Conservation (phyloP, 2,888 invertebrate species). For the Chaetogeoica ovagalla region DNA sequence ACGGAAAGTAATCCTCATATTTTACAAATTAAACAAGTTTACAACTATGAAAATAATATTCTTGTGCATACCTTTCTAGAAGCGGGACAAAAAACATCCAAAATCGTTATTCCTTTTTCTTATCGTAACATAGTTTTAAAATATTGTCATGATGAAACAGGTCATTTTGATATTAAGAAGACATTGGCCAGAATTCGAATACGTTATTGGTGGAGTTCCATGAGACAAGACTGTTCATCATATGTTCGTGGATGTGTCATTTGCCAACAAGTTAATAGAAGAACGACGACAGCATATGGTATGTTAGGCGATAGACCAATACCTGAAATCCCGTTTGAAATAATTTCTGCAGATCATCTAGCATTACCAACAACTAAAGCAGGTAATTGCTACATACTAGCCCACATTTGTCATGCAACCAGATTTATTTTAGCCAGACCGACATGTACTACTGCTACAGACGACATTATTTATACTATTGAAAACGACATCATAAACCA, state of each 20-base stretch:
- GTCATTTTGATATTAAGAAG: constrained; percentile 11
- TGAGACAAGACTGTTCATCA: too few relatives aligned
- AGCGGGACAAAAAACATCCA: background rate
- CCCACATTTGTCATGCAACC: constrained; percentile 13
- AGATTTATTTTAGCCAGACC: constrained; percentile 19
- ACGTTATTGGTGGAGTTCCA: background rate
- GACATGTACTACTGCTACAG: constrained; percentile 3
- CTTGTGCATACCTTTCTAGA: background rate
- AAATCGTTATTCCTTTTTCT: too few relatives aligned
- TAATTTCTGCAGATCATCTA: constrained; percentile 19
- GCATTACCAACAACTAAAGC: constrained; percentile 3
- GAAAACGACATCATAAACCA: constrained; percentile 18
- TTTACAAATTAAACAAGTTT: too few relatives aligned
- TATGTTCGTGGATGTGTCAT: background rate
- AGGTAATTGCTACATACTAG: constrained; percentile 14
- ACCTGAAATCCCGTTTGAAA: constrained; percentile 19
- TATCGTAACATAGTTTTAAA: background rate
- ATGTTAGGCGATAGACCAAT: background rate
- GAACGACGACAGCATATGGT: constrained; percentile 13
- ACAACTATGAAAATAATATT: background rate
- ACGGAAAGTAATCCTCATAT: background rate
- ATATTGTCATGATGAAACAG: constrained; percentile 4
- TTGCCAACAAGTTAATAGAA: constrained; percentile 12
- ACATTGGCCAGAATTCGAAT: background rate
- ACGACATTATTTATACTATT: background rate